Conservation (phyloP, 2,113 vertebrate genomes). For the Perca flavescens region DNA sequence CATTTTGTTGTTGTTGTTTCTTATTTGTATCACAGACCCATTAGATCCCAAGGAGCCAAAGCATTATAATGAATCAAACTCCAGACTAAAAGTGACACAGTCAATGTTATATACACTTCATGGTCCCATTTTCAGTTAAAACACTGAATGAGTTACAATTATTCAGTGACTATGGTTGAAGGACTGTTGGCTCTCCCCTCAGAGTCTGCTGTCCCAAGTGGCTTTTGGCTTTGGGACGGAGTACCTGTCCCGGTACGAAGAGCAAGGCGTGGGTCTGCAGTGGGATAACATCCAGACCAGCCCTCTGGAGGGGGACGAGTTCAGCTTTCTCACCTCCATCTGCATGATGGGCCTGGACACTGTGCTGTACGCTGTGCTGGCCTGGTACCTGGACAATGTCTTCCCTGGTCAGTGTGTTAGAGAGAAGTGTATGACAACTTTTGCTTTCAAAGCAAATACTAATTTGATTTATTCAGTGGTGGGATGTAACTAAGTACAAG, state of each 20-base stretch:
- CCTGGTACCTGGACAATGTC: conserved; percentile 96
- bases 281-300: conserved; percentile 94
- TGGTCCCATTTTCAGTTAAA: neutral
- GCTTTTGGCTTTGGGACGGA: conserved; percentile 97
- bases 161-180: too few species aligned
- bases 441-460: neutral
- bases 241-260: conserved; percentile 95
- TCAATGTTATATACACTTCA: neutral
- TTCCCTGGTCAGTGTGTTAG: conserved; percentile 89
- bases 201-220: conserved; percentile 96
- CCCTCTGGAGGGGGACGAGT: conserved; percentile 93
- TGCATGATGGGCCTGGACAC: conserved; percentile 94
- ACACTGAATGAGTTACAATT: neutral
- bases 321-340: conserved; percentile 92
- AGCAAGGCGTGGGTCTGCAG: conserved; percentile 95
- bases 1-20: neutral
- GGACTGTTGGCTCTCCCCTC: conserved; percentile 7
- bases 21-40: neutral
- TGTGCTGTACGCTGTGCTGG: conserved; percentile 88
- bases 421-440: neutral
- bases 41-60: neutral
- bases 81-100: neutral
- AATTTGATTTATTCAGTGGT: neutral
- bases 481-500: too few species aligned
- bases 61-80: neutral